Conservation (phyloP, 2,797 vertebrate genomes). For the Setipinna tenuifilis region DNA sequence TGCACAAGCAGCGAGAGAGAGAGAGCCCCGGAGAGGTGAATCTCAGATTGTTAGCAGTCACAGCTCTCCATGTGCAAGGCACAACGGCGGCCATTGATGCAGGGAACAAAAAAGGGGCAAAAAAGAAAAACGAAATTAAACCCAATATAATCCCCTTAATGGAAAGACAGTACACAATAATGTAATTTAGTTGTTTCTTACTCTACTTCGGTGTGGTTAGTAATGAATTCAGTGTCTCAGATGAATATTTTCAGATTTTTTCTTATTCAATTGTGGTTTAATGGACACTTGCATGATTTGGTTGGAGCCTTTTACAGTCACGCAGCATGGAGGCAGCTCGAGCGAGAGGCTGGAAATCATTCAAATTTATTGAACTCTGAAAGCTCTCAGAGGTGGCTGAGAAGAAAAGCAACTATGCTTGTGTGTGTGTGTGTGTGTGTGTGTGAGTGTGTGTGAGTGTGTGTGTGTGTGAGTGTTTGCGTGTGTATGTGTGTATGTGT, state of each 20-base stretch:
- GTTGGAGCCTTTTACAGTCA: constrained; percentile 12
- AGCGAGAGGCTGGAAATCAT: constrained; percentile 52
- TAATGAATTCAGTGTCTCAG: constrained; percentile 69
- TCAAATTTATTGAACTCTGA: constrained; percentile 67
- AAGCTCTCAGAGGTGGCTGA: constrained; percentile 57
- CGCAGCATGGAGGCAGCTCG: not conserved
- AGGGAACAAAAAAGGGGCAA: constrained; percentile 75
- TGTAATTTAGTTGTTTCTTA: constrained; percentile 63
- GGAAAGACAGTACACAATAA: constrained; percentile 65
- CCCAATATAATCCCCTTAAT: constrained; percentile 75
- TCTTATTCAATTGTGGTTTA: constrained; percentile 41
- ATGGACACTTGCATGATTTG: constrained; percentile 33
- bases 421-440: not conserved
- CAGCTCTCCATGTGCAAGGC: constrained; percentile 70
- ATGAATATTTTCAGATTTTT: constrained; percentile 45
- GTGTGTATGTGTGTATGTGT: too few relatives aligned
- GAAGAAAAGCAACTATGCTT: constrained; percentile 39
- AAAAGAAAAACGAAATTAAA: constrained; percentile 78
- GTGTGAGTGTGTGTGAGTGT: not conserved
- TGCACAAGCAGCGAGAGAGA: too few relatives aligned
- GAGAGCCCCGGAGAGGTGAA: too few relatives aligned
- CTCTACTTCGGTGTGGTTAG: constrained; percentile 69
- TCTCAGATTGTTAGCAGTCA: constrained; percentile 78
- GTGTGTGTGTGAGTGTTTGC: not conserved
- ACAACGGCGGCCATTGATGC: constrained; percentile 69